Base-by-base conservation (phyloP, 2,113 vertebrate genomes). In the Pelusios castaneus region DNA sequence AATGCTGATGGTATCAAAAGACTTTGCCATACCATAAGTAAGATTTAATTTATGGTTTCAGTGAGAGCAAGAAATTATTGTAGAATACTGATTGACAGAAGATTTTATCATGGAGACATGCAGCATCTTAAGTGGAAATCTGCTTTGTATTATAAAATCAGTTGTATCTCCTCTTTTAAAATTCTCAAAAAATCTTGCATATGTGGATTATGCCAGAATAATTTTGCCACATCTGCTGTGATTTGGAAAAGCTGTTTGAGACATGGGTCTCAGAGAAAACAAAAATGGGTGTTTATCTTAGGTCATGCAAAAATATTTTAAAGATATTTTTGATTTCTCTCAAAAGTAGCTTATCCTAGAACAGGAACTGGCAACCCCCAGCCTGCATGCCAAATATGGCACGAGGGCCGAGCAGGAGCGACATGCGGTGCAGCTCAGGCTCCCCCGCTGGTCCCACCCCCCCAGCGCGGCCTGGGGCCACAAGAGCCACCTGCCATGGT, bases 231-330 rank as follows among this genome's bases (percentile, higher is more conserved):
- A 29, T 88, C 79, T 87, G 84, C 91, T 19, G 73, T 80, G 49
- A 87, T 96, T 93, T 90, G 43, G 24, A 89, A 95, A 90, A 92
- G 45, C 38, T 90, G 31, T 73, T 95, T 94, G 52, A 81, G 38
- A 52, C 16, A 90, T 43, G 84, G 5, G 16, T 7, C 22, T 90
- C 77, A 80, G 87, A 52, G 87, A 87, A 85, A 96, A 29, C 43
- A 85, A 96, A 29, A 63, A 70, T 34, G 63, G 60, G 54, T 87
- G 45, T 31, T 94, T 19, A 88, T 80, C 52, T 91, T 56, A 38
- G 21, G 51, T 89, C 43, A 91, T 22, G 63, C 9, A 38, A 38
- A 85, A 84, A 90, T 85, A 80, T 93, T 38, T 6, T 70, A 76
- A 52, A 51, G 89, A 89, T 76, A 14, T 55, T 84, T 82, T 84